Conservation (phyloP, 92 coral and sea anemone genomes). For the Palythoa caribaeorum region DNA sequence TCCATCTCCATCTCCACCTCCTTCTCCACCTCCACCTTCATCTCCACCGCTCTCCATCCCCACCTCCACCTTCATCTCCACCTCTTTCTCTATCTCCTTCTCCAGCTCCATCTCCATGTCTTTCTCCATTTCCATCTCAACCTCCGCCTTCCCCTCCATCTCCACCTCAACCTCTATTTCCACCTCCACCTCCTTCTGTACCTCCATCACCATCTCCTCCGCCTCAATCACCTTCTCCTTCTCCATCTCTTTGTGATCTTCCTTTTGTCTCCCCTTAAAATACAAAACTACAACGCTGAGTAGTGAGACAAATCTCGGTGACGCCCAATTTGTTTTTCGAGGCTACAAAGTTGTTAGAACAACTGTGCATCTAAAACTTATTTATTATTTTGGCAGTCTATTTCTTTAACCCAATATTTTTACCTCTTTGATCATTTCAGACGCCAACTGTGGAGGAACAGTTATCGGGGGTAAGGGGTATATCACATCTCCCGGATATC, state of each 20-base stretch:
- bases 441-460: conserved; percentile 84
- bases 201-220: too few species aligned
- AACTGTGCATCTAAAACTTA: neutral
- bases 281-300: too few species aligned
- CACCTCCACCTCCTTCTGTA: neutral
- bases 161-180: neutral
- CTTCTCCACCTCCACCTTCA: neutral
- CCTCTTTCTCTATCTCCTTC: too few species aligned
- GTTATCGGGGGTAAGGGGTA: conserved; percentile 65
- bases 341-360: neutral
- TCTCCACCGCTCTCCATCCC: neutral
- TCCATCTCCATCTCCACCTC: neutral
- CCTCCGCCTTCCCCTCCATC: neutral
- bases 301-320: too few species aligned
- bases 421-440: conserved; percentile 43
- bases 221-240: neutral
- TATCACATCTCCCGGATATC: conserved; percentile 80
- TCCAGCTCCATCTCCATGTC: too few species aligned
- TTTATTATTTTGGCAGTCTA: neutral
- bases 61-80: neutral
- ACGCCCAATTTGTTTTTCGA: too few species aligned
- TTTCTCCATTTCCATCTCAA: neutral
- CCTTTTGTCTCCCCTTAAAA: neutral
- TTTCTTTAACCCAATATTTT: neutral
- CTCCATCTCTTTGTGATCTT: neutral